Base-by-base conservation (phyloP, 1,140 invertebrate species). In the Leptinotarsa lineolata region DNA sequence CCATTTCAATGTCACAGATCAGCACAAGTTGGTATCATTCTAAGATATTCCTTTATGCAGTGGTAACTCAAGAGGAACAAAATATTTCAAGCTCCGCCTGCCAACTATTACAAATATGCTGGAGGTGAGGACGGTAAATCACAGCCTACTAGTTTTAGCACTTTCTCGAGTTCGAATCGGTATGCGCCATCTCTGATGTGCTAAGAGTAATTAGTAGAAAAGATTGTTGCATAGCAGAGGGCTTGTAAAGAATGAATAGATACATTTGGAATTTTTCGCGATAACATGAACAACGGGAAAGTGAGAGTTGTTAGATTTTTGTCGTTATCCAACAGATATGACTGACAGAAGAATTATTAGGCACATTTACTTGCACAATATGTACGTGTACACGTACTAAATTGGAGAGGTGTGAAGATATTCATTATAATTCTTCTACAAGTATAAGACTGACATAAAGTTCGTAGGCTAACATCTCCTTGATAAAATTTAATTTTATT, bases 101-200 rank as follows among this genome's bases (percentile, higher is more conserved):
- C 20, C 61, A 58, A 74, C 69, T 64, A 76, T 76, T 72, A 68
- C 75, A 74, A 72, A 76, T 76, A 76, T 76, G 75, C 61, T 46
- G 59, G 30, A 68, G 21, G 59, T 22, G 71, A 59, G 66, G 24
- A 66, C 64, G 48, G 65, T 72, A 71, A 74, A 76, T 76, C 72
- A 74, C 75, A 76, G 59, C 72, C 70, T 76, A 76, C 75, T 74
- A 76, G 75, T 74, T 76, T 76, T 76, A 59, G 75, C 75, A 76
- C 75, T 76, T 71, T 76, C 75, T 70, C 30, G 75, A 59, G 68
- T 69, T 72, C 64, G 46, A 72, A 46, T 48, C 73, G 48, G 68
- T 63, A 76, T 76, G 64, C 72, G 46, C 39, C 69, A 48, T 13
- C 68, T 58, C 21, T 61, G 59, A 54, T 54, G 48, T 54, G 48